phyloP scores from a whole-genome alignment of 2,797 vertebrate species.

The Nasua narica region DNA sequence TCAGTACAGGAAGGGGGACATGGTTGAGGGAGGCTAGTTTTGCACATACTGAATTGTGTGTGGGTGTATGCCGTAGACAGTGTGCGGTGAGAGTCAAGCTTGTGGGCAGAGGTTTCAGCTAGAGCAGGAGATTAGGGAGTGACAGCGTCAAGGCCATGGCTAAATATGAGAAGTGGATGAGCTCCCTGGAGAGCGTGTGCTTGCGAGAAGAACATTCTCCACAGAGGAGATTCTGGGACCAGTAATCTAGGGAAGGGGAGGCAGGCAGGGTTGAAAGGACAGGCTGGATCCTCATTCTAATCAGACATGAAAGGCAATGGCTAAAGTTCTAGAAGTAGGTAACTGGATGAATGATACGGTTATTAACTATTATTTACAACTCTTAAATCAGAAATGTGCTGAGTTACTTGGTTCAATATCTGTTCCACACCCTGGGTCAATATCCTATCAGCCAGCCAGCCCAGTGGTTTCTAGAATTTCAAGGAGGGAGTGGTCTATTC shows the following conservation, averaged over 20 bases:
- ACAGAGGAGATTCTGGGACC: neutral
- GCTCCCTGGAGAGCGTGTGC: neutral
- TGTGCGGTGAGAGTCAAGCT: neutral
- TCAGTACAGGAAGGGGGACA: neutral
- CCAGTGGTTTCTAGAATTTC: neutral
- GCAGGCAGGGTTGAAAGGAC: neutral
- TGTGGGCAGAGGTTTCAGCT: neutral
- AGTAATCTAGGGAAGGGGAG: neutral
- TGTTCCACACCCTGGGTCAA: neutral
- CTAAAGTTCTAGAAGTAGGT: neutral
- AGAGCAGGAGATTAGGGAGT: neutral
- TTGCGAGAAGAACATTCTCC: neutral
- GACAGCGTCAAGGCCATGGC: neutral
- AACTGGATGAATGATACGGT: neutral
- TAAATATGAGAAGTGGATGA: neutral
- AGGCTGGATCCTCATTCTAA: neutral
- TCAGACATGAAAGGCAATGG: neutral
- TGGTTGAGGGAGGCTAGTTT: neutral
- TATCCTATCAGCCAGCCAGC: neutral
- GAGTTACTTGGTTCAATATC: neutral
- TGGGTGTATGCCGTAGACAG: neutral
- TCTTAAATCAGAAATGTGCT: neutral
- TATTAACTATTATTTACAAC: neutral
- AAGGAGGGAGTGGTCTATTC: neutral
- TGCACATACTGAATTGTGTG: neutral